Evolutionary conservation across 2,113 vertebrate species (phyloP).

Genomic region (Forbesichthys agassizii): DNA sequence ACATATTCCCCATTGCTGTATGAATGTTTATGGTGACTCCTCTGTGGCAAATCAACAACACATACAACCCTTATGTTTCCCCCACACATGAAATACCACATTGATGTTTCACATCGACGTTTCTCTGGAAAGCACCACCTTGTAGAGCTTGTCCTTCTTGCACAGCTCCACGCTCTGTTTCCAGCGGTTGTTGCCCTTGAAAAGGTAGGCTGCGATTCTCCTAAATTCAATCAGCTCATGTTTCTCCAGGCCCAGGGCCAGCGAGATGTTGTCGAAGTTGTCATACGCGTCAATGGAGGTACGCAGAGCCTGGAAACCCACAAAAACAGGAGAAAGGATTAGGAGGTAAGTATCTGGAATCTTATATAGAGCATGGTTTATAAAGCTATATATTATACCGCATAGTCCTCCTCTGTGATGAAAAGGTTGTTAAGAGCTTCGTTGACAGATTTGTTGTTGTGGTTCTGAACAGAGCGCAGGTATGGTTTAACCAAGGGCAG

Average conservation of each 20-base stretch:
- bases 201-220: constrained; percentile 97
- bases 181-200: constrained; percentile 99
- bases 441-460: constrained; percentile 98
- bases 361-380: background rate
- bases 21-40: too few relatives aligned
- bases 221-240: constrained; percentile 97
- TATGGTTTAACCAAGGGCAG: constrained; percentile 95
- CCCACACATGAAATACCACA: too few relatives aligned
- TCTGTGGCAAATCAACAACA: too few relatives aligned
- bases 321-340: background rate
- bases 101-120: too few relatives aligned
- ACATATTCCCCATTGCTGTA: too few relatives aligned
- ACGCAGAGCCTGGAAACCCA: constrained; percentile 84
- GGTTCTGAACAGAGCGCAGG: constrained; percentile 96
- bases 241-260: constrained; percentile 95
- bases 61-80: too few relatives aligned
- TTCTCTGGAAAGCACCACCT: constrained; percentile 65
- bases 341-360: background rate
- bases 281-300: constrained; percentile 99
- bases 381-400: constrained; percentile 74
- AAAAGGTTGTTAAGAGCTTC: constrained; percentile 98
- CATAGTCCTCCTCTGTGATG: constrained; percentile 97
- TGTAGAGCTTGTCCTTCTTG: constrained; percentile 98
- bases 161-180: constrained; percentile 98
- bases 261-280: constrained; percentile 99